Evolutionary conservation across 2,888 invertebrate genomes (phyloP).

Genomic region (Isotomurus palustris): DNA sequence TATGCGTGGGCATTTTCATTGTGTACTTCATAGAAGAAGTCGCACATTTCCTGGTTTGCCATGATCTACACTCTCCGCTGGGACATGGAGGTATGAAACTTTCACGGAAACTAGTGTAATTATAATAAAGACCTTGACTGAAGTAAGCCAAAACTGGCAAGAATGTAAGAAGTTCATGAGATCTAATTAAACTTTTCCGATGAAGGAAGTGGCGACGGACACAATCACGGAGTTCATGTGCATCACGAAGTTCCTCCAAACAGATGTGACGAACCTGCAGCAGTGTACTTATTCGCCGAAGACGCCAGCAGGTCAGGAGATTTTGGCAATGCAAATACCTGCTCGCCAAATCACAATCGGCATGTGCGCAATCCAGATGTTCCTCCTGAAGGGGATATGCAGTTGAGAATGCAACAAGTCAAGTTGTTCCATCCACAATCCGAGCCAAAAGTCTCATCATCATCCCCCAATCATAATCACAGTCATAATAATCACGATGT

Average conservation of each 20-base stretch:
- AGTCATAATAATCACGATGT: neutral
- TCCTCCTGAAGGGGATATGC: conserved; percentile 14
- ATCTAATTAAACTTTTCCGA: neutral
- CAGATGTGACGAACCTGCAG: conserved; percentile 45
- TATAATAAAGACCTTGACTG: neutral
- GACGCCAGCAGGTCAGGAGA: conserved; percentile 42
- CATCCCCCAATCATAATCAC: neutral
- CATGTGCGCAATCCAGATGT: conserved; percentile 23
- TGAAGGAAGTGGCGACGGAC: conserved; percentile 41
- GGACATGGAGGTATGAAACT: conserved; percentile 34
- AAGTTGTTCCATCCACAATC: conserved; percentile 30
- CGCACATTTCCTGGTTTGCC: conserved; percentile 45
- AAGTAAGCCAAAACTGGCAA: neutral
- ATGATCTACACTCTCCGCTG: conserved; percentile 44
- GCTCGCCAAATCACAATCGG: conserved; percentile 22
- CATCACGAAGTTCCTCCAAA: conserved; percentile 46
- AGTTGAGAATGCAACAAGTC: too few relatives aligned
- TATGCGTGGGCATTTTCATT: conserved; percentile 44
- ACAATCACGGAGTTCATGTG: conserved; percentile 45
- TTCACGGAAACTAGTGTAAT: neutral
- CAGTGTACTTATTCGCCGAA: conserved; percentile 45
- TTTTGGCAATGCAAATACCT: conserved; percentile 28
- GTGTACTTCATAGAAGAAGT: conserved; percentile 45
- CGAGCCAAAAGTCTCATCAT: neutral
- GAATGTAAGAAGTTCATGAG: neutral